Evolutionary conservation across 2,113 vertebrate species (phyloP), one percentile per base, ranked within the genome.

Genomic region (Alectura lathami): DNA sequence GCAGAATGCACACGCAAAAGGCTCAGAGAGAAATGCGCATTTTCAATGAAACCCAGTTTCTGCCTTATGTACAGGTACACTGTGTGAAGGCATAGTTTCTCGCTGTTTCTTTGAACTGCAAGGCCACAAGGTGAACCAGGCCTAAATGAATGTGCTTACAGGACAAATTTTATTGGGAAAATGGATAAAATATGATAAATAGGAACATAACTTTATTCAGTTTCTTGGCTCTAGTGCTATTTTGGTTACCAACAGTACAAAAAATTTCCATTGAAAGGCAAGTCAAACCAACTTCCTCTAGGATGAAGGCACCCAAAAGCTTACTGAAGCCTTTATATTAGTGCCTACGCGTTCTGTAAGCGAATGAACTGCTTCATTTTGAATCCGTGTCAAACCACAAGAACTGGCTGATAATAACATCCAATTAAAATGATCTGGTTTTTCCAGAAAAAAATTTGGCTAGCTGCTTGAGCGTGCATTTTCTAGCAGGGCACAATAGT

Each of bases 321-420:
- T 66, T 16, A 45, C 59, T 22, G 68, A 90, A 88, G 75, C 93
- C 88, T 67, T 86, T 91, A 48, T 42, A 45, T 57, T 24, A 53
- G 76, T 72, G 88, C 93, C 84, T 83, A 91, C n/a, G 22, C 79
- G 15, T 83, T 92, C 89, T 84, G 51, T 36, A 70, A 79, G 86
- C 53, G 70, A 94, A 93, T 59, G 75, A 97, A 88, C 91, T 56
- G 88, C 88, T 93, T 77, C 57, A 13, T 83, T 89, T 91, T 93
- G 92, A 94, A 92, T 80, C 70, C 75, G 29, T 2, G 34, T 93
- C 94, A 96, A 96, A 88, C 89, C 96, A 86, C 95, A 88, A 85
- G 90, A 84, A 83, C 90, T 64, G 91, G 88, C 64, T 96, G 90
- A 96, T 93, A 77, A 77, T 77, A 96, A 64, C 90, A 70, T 8